phyloP scores from a whole-genome alignment of 2,797 vertebrate species.

The Buceros bicornis region DNA sequence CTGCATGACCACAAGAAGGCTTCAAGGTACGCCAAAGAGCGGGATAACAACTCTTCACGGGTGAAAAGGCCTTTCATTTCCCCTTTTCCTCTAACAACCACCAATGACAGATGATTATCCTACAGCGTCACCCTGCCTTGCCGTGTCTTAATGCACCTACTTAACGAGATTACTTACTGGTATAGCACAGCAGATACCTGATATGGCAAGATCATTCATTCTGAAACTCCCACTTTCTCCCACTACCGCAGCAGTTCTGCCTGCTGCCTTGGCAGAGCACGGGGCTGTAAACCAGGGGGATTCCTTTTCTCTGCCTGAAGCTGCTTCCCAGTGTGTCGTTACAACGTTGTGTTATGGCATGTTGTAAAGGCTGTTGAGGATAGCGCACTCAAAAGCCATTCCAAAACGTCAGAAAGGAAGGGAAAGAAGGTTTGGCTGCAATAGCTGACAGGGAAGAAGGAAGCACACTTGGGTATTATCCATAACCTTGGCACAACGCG shows the following conservation, averaged over 20 bases:
- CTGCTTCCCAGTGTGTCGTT: background rate
- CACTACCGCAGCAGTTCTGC: background rate
- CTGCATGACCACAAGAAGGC: background rate
- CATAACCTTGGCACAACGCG: background rate
- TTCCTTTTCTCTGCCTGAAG: background rate
- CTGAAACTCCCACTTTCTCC: background rate
- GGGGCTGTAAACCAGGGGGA: background rate
- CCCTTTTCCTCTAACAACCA: background rate
- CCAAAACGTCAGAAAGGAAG: background rate
- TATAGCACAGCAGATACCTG: background rate
- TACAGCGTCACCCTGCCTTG: background rate
- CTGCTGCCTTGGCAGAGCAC: background rate
- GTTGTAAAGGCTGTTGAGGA: background rate
- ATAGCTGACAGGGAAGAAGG: background rate
- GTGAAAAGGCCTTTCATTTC: background rate
- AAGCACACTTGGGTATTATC: fast-evolving
- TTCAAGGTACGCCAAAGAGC: background rate
- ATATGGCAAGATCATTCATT: slow-evolving; percentile 21
- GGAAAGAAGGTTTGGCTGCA: background rate
- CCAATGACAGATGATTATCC: background rate
- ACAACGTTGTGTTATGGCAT: background rate
- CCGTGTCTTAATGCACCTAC: background rate
- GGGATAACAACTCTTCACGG: background rate
- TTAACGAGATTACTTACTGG: background rate
- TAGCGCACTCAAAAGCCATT: background rate